These are phyloP conservation scores for Carassius auratus DNA, from an alignment of 2,113 vertebrate species.

Conservation along the genomic window DNA sequence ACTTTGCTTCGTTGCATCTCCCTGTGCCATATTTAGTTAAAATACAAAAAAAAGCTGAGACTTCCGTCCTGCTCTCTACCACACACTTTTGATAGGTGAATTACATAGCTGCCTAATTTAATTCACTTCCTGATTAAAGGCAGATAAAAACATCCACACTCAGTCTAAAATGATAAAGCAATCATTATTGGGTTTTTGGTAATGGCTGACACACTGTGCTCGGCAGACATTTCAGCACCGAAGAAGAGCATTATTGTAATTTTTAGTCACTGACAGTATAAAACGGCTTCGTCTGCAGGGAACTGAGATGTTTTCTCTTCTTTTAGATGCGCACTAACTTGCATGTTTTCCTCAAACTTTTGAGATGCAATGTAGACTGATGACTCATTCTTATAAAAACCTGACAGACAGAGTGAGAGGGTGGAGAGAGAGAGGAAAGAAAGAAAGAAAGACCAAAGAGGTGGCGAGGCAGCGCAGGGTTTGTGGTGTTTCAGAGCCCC, in stretches of 20 bases:
- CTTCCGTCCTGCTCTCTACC: not conserved
- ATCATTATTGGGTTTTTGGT: not conserved
- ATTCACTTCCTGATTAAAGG: conserved; percentile 27
- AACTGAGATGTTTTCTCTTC: conserved; percentile 24
- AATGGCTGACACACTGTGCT: conserved; percentile 1
- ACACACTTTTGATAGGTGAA: not conserved
- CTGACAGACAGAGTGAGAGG: not conserved
- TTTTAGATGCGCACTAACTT: conserved; percentile 6
- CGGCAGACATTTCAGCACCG: not conserved
- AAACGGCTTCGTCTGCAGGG: not conserved
- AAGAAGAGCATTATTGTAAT: not conserved
- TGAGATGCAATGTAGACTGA: conserved; percentile 41
- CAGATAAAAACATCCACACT: conserved; percentile 15
- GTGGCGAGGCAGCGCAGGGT: not conserved
- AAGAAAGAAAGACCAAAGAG: conserved; percentile 18
- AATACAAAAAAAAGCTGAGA: not conserved
- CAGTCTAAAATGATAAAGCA: conserved; percentile 12
- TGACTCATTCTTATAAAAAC: conserved; percentile 52
- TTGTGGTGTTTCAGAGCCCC: conserved; percentile 33
- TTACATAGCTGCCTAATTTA: conserved; percentile 14
- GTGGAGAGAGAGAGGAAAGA: not conserved
- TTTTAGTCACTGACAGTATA: conserved; percentile 17
- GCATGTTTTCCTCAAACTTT: conserved; percentile 28
- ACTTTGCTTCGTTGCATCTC: conserved; percentile 19
- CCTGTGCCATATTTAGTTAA: not conserved